Evolutionary conservation across 2,113 vertebrate species (phyloP).

Genomic region (Chlorodrepanis virens): DNA sequence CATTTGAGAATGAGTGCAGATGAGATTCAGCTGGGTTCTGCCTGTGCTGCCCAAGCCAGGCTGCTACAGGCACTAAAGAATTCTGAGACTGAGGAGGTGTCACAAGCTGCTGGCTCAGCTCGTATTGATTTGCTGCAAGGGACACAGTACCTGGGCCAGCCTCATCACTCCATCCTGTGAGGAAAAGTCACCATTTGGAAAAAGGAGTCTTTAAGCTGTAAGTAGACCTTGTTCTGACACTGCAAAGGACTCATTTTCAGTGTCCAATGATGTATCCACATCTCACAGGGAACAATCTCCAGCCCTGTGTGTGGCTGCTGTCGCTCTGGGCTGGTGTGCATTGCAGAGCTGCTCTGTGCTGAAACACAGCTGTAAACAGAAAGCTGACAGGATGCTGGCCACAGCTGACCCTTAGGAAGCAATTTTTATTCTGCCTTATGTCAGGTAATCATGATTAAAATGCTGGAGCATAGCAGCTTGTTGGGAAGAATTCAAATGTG

Average conservation of each 20-base stretch:
- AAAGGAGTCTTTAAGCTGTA: neutral
- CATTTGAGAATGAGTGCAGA: neutral
- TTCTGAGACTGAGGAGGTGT: neutral
- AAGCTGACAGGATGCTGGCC: neutral
- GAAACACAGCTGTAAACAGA: neutral
- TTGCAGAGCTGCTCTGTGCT: neutral
- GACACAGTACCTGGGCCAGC: neutral
- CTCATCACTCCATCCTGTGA: neutral
- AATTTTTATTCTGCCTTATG: neutral
- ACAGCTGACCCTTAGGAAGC: neutral
- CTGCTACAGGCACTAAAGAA: neutral
- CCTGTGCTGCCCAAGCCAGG: neutral
- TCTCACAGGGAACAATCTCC: neutral
- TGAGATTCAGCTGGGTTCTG: neutral
- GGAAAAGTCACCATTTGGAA: neutral
- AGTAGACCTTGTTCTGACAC: neutral
- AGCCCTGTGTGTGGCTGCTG: neutral
- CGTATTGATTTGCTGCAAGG: neutral
- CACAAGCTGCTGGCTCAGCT: neutral
- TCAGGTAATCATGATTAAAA: conserved; percentile 11
- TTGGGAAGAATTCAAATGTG: neutral
- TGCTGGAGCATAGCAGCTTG: neutral
- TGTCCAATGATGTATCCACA: neutral
- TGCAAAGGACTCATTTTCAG: neutral
- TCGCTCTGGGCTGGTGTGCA: neutral